Evolutionary conservation across 2,797 vertebrate species (phyloP).

Genomic region (Dallia pectoralis): DNA sequence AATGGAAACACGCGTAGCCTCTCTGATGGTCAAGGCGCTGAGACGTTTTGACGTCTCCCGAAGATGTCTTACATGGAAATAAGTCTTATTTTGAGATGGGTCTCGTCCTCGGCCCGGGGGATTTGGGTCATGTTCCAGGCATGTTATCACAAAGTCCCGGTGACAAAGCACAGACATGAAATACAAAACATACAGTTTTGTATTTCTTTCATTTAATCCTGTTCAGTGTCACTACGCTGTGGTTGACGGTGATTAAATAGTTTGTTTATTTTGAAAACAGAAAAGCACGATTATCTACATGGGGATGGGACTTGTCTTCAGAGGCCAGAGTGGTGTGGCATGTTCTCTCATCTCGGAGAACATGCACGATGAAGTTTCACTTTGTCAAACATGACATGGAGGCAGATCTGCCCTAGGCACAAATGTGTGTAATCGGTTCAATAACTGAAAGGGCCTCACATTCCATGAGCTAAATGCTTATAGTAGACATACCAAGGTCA

Average conservation of each 20-base stretch:
- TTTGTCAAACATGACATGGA: no score
- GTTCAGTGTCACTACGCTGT: not conserved
- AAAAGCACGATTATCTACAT: no score
- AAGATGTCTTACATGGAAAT: slow-evolving; percentile 51
- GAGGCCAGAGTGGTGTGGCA: no score
- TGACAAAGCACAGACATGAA: slow-evolving; percentile 32
- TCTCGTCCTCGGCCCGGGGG: slow-evolving; percentile 39
- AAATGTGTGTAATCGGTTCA: no score
- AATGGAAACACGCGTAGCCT: slow-evolving; percentile 56
- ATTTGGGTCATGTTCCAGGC: slow-evolving; percentile 32
- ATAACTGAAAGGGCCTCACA: no score
- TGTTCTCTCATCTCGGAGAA: no score
- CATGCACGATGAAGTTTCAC: no score
- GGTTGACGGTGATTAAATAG: not conserved
- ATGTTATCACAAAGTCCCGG: slow-evolving; percentile 35
- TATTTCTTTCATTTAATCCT: slow-evolving; percentile 14
- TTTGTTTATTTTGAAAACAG: no score
- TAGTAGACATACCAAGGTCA: no score
- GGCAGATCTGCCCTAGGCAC: no score
- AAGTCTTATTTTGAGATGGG: slow-evolving; percentile 17
- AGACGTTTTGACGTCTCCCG: slow-evolving; percentile 32
- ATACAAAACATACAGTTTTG: slow-evolving; percentile 25
- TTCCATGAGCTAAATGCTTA: no score
- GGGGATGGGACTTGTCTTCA: no score
- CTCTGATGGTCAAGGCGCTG: slow-evolving; percentile 57